Percentiles rank a stretch among this genome's conserved stretches.
Conservation (phyloP, 2,113 vertebrate genomes). For the Tringa solitaria region DNA sequence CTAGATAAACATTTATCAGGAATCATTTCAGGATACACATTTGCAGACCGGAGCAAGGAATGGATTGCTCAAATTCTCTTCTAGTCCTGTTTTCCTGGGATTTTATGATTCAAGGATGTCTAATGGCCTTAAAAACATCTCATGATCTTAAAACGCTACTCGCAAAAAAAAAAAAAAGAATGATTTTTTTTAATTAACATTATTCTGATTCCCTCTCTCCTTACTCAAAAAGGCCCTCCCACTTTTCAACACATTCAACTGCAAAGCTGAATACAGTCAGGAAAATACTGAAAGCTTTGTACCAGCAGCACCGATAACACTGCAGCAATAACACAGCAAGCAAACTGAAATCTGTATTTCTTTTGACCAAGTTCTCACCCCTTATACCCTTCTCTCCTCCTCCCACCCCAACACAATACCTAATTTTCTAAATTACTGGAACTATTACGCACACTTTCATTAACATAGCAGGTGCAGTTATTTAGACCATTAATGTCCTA, state of each 20-base stretch:
- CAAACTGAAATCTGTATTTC: neutral
- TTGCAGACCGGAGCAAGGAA: neutral
- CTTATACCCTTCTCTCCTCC: neutral
- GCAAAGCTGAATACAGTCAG: neutral
- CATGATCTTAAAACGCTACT: neutral
- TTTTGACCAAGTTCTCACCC: constrained; percentile 5
- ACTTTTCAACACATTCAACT: neutral
- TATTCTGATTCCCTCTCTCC: neutral
- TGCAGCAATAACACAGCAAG: neutral
- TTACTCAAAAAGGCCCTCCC: neutral
- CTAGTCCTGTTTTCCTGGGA: neutral
- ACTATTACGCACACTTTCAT: constrained; percentile 33
- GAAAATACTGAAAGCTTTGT: constrained; percentile 29
- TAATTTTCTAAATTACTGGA: constrained; percentile 55
- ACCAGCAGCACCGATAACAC: neutral
- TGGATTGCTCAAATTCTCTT: neutral
- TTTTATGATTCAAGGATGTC: neutral
- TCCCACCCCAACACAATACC: constrained; percentile 5
- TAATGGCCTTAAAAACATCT: neutral
- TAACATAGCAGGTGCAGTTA: constrained; percentile 63
- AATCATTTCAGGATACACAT: neutral
- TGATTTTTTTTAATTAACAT: neutral
- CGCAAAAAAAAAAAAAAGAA: neutral
- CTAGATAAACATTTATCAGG: neutral
- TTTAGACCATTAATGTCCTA: constrained; percentile 29